A percentile compares a stretch with the other conserved stretches of the same genome.
Conservation (phyloP, 2,113 vertebrate genomes). For the Anseranas semipalmata region DNA sequence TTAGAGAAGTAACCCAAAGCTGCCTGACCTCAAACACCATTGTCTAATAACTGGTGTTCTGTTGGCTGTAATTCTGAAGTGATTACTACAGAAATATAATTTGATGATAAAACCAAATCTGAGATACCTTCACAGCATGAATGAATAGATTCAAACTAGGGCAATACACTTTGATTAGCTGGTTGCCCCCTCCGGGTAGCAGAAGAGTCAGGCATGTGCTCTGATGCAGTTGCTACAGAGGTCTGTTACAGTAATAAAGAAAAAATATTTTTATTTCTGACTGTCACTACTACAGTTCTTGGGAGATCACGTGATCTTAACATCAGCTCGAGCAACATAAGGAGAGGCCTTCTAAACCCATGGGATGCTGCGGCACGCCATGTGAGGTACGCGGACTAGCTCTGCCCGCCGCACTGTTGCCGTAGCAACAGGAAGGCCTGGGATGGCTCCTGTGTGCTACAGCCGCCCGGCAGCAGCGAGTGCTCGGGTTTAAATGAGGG, state of each 20-base stretch:
- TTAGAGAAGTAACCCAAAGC: not conserved
- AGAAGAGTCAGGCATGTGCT: not conserved
- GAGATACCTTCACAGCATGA: not conserved
- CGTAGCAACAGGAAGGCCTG: constrained; percentile 65
- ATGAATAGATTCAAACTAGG: not conserved
- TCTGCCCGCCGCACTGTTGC: constrained; percentile 17
- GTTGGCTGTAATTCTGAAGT: not conserved
- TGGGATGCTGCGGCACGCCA: not conserved
- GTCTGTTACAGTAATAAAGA: not conserved
- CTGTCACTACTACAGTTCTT: not conserved
- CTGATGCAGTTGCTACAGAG: not conserved
- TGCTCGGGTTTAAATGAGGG: not conserved
- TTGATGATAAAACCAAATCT: not conserved
- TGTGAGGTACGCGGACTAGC: constrained; percentile 7
- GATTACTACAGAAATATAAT: not conserved
- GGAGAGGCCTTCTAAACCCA: not conserved
- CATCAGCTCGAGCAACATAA: constrained; percentile 22
- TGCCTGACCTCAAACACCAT: not conserved
- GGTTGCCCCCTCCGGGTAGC: not conserved
- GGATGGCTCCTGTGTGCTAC: constrained; percentile 41
- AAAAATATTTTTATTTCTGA: constrained; percentile 7
- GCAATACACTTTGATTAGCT: not conserved
- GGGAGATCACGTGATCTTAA: constrained; percentile 14
- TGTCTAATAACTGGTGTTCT: not conserved
- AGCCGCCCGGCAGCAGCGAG: not conserved